phyloP scores from a whole-genome alignment of 2,113 vertebrate species.

The Lamprotornis superbus region DNA sequence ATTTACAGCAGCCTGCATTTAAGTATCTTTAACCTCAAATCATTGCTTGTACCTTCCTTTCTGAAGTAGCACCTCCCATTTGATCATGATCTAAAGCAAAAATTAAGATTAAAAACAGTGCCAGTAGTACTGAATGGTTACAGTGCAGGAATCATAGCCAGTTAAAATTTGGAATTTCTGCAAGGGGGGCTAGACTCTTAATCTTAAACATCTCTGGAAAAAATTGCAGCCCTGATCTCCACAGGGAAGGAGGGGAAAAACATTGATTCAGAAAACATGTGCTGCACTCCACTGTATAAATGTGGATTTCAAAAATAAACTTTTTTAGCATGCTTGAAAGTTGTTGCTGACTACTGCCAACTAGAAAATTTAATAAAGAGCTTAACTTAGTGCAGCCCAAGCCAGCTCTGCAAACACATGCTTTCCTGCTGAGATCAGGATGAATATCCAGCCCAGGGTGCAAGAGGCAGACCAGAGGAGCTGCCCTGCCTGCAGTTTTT shows the following conservation, averaged over 20 bases:
- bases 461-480: not conserved
- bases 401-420: conserved; percentile 61
- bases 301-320: conserved; percentile 57
- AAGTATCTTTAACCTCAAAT: not conserved
- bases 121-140: conserved; percentile 26
- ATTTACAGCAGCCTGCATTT: not conserved
- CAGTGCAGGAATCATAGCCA: not conserved
- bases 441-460: not conserved
- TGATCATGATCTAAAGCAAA: not conserved
- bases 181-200: not conserved
- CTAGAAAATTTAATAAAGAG: conserved; percentile 62
- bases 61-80: not conserved
- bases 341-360: conserved; percentile 53
- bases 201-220: conserved; percentile 46
- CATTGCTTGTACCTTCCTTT: not conserved
- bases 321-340: conserved; percentile 38
- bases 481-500: conserved; percentile 7
- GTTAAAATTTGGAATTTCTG: conserved; percentile 42
- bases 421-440: conserved; percentile 59
- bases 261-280: conserved; percentile 58
- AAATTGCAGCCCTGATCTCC: conserved; percentile 25
- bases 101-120: not conserved
- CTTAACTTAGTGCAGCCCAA: conserved; percentile 13
- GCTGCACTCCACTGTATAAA: conserved; percentile 49
- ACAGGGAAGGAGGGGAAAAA: conserved; percentile 10